Conservation (phyloP, 2,113 vertebrate genomes). For the Pseudopipra pipra region DNA sequence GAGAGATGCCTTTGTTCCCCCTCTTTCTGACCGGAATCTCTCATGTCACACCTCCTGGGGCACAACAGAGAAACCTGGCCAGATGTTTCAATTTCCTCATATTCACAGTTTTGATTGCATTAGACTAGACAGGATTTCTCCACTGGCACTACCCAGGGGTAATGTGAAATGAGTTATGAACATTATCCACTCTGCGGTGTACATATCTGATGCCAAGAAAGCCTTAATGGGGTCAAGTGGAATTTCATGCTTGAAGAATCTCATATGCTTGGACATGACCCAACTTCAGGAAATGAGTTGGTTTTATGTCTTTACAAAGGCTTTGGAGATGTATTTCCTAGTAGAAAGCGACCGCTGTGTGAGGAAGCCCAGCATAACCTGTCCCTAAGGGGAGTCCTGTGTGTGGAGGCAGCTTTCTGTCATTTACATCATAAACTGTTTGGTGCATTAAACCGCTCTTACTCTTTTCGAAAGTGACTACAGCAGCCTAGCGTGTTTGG, state of each 20-base stretch:
- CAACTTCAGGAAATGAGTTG: constrained; percentile 68
- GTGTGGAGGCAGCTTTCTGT: background rate
- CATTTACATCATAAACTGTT: background rate
- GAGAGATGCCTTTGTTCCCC: background rate
- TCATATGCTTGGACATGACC: constrained; percentile 72
- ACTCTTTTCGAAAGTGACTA: background rate
- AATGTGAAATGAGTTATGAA: constrained; percentile 74
- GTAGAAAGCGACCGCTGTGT: background rate
- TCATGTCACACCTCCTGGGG: background rate
- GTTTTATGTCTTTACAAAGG: constrained; percentile 49
- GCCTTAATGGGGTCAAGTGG: constrained; percentile 75
- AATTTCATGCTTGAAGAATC: constrained; percentile 78
- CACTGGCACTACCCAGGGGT: constrained; percentile 61
- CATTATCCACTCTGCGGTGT: constrained; percentile 67
- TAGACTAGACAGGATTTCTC: constrained; percentile 61
- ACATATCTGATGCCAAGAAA: constrained; percentile 60
- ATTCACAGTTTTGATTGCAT: constrained; percentile 55
- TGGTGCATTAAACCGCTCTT: background rate
- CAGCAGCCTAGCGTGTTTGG: background rate
- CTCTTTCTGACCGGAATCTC: background rate
- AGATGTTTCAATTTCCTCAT: constrained; percentile 47
- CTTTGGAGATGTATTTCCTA: constrained; percentile 53
- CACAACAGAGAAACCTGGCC: background rate
- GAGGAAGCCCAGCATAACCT: background rate
- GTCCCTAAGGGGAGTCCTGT: background rate